These are phyloP conservation scores for Gymnoscelis rufifasciata DNA, from an alignment of 2,888 invertebrate species.

Conservation along the genomic window DNA sequence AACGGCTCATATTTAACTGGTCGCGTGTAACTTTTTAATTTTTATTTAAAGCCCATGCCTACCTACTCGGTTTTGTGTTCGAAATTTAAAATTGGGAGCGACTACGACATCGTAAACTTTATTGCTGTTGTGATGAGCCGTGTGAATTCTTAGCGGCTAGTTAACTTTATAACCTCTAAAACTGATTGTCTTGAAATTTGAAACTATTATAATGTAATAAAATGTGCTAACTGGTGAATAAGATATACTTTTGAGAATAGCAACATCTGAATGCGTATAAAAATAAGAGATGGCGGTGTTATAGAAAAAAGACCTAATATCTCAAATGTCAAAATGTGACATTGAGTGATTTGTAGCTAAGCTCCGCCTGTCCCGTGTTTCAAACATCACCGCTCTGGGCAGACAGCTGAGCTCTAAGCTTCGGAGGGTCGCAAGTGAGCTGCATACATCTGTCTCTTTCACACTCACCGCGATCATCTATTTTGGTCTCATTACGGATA, in stretches of 20 bases:
- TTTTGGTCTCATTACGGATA: constrained; percentile 58
- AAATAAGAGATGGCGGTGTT: constrained; percentile 71
- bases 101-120: constrained; percentile 62
- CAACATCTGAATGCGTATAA: constrained; percentile 40
- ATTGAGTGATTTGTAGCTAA: constrained; percentile 81
- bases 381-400: constrained; percentile 78
- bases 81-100: constrained; percentile 55
- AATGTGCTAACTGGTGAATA: constrained; percentile 12
- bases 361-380: constrained; percentile 81
- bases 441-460: constrained; percentile 63
- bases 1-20: constrained; percentile 37
- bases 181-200: constrained; percentile 32
- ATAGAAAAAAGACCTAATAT: constrained; percentile 80
- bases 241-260: constrained; percentile 14
- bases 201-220: constrained; percentile 20
- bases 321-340: constrained; percentile 81
- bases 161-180: constrained; percentile 32
- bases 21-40: constrained; percentile 37
- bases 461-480: constrained; percentile 42
- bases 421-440: constrained; percentile 62
- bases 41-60: constrained; percentile 38
- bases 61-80: constrained; percentile 41
- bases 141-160: constrained; percentile 56
- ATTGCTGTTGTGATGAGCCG: constrained; percentile 55
- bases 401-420: constrained; percentile 78